A percentile compares a stretch with the other conserved stretches of the same genome.
Evolutionary conservation across 1,140 invertebrate genomes (phyloP).

Genomic region (Bacillus rossius): DNA sequence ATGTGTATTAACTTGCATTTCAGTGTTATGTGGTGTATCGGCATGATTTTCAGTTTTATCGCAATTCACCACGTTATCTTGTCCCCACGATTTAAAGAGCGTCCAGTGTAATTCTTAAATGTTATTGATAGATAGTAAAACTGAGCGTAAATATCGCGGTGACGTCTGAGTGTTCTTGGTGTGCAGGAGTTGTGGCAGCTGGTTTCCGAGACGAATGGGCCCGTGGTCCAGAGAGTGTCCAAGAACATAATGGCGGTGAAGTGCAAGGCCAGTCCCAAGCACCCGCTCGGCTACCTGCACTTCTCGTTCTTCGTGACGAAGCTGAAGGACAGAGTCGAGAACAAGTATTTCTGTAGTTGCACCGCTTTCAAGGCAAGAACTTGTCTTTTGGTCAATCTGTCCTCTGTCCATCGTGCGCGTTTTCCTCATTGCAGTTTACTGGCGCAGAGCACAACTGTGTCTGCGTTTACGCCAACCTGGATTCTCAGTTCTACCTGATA

Average conservation of each 20-base stretch:
- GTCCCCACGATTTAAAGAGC: no score
- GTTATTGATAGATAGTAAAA: no score
- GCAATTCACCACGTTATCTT: no score
- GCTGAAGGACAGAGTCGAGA: slow-evolving; percentile 48
- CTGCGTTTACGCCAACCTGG: background rate
- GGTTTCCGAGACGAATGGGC: slow-evolving; percentile 56
- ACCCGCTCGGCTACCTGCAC: slow-evolving; percentile 71
- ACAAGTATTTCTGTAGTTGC: slow-evolving; percentile 60
- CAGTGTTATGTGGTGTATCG: no score
- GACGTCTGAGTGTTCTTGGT: no score
- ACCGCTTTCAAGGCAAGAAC: slow-evolving; percentile 49
- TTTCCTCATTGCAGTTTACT: background rate
- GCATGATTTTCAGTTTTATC: no score
- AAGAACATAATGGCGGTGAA: slow-evolving; percentile 74
- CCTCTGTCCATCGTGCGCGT: background rate
- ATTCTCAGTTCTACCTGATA: no score
- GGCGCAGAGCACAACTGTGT: background rate
- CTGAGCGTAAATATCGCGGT: no score
- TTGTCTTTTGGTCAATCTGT: background rate
- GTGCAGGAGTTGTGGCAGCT: slow-evolving; percentile 52
- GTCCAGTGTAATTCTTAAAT: no score
- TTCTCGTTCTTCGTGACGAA: slow-evolving; percentile 56
- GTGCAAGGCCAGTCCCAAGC: slow-evolving; percentile 60
- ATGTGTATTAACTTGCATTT: no score
- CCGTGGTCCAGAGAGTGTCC: slow-evolving; percentile 69